These are phyloP conservation scores for Lobophora halterata DNA, from an alignment of 2,888 invertebrate genomes.

Conservation along the genomic window DNA sequence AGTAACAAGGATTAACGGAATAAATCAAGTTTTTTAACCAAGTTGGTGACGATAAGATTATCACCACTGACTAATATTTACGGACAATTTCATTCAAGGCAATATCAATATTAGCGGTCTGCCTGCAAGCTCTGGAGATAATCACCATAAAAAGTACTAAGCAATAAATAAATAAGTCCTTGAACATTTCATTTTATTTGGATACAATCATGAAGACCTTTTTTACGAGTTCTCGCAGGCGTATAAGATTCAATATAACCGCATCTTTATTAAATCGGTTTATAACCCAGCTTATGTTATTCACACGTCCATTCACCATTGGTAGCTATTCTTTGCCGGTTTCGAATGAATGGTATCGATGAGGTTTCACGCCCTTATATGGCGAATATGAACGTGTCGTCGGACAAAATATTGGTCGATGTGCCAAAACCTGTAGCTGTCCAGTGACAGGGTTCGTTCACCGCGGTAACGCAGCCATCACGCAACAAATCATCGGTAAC, in stretches of 20 bases:
- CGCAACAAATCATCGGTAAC: conserved; percentile 64
- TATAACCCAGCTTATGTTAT: conserved; percentile 21
- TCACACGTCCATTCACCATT: conserved; percentile 25
- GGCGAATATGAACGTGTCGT: conserved; percentile 37
- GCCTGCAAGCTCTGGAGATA: not conserved
- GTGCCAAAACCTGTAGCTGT: conserved; percentile 70
- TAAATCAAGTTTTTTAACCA: conserved; percentile 53
- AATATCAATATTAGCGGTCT: not conserved
- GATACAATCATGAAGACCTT: conserved; percentile 14
- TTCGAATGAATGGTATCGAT: conserved; percentile 22
- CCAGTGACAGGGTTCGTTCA: conserved; percentile 75
- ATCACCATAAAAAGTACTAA: conserved; percentile 21
- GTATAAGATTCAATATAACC: conserved; percentile 14
- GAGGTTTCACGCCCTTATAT: conserved; percentile 60
- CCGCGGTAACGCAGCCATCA: conserved; percentile 51
- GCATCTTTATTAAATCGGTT: conserved; percentile 20
- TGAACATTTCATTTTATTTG: conserved; percentile 13
- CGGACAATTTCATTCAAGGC: conserved; percentile 9
- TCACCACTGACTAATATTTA: conserved; percentile 36
- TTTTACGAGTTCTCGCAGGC: conserved; percentile 22
- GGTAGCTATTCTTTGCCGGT: conserved; percentile 16
- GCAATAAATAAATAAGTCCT: conserved; percentile 13
- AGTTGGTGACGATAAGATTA: conserved; percentile 51
- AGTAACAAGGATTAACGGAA: conserved; percentile 61
- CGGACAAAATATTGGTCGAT: conserved; percentile 56